A percentile compares a stretch with the other conserved stretches of the same genome.
Evolutionary conservation across 2,113 vertebrate species (phyloP).

Genomic region (Callorhinus ursinus): DNA sequence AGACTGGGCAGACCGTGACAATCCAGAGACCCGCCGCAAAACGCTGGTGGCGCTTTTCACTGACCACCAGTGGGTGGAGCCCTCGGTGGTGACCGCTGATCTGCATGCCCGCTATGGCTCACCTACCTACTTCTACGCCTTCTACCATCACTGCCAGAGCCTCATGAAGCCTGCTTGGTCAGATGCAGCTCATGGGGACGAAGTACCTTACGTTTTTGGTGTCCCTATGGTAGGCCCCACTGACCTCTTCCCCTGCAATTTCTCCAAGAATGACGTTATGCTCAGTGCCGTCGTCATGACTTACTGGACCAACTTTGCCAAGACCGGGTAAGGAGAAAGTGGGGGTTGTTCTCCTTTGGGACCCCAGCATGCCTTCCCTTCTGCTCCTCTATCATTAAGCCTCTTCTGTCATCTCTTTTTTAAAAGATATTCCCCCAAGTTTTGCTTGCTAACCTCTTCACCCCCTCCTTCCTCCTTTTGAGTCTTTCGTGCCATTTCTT

Average conservation of each 20-base stretch:
- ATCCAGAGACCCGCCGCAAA: constrained; percentile 97
- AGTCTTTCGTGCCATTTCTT: constrained; percentile 36
- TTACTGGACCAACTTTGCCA: constrained; percentile 99
- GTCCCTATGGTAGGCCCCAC: constrained; percentile 99
- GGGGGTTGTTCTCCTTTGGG: constrained; percentile 39
- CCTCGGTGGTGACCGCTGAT: constrained; percentile 96
- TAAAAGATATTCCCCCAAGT: constrained; percentile 9
- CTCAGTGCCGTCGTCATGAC: constrained; percentile 99
- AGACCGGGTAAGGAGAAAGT: constrained; percentile 94
- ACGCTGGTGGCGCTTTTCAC: constrained; percentile 98
- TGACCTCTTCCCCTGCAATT: constrained; percentile 98
- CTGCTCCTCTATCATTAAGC: constrained; percentile 9
- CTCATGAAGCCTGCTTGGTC: constrained; percentile 99
- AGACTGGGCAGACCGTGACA: constrained; percentile 98
- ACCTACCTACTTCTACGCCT: constrained; percentile 99
- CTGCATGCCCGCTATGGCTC: constrained; percentile 98
- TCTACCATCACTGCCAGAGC: constrained; percentile 99
- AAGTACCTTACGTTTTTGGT: constrained; percentile 98
- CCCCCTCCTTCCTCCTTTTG: not conserved
- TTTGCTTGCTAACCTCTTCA: constrained; percentile 12
- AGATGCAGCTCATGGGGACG: constrained; percentile 97
- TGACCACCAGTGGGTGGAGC: constrained; percentile 99
- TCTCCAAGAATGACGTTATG: constrained; percentile 99
- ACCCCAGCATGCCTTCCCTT: constrained; percentile 32
- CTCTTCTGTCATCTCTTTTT: constrained; percentile 38